Base-by-base conservation (phyloP, 2,113 vertebrate genomes). In the Motacilla tschutschensis region DNA sequence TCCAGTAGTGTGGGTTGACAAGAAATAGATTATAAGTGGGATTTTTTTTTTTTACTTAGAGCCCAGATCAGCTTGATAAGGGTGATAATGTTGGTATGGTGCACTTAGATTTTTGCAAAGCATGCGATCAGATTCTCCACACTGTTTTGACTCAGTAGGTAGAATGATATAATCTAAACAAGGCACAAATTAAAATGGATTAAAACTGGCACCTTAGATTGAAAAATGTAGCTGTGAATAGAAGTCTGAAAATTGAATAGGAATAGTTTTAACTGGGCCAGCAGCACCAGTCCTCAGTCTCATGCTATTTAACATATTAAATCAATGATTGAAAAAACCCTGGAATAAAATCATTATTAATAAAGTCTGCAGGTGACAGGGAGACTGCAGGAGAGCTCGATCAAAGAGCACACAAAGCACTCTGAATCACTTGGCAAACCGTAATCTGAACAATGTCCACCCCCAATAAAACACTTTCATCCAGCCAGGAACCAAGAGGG, bases 281-380 rank as follows among this genome's bases (percentile, higher is more conserved):
- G 82, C 55, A 91, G 60, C 64, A 71, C 54, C 48, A 74, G 60
- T 38, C 44, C 57, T 89, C 62, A 55, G 48, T 75, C 85, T 88
- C 70, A 53, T 22, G 50, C 57, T 92, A 85, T 85, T 88, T 90
- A 86, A 86, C 66, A 65, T 91, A 86, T 87, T 66, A 82, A 91
- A 82, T 87, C 84, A 90, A 88, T 57, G 53, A 38, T 4, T 86
- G 76, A 18, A 65, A 81, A 81, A 35, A 3, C 0, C 13, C 59
- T 31, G 55, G 65, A 83, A 84, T 83, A 76, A 87, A 90, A 87
- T 90, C 28, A 74, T 85, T 92, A 87, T 87, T 94, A 85, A 80
- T 92, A 91, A 79, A 92, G 77, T 74, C 79, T 83, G 79, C 57
- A 80, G 73, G 73, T 94, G 82, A 87, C 62, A 71, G 66, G 33